phyloP scores from a whole-genome alignment of 2,797 vertebrate species.

The Leucoraja ocellata region DNA sequence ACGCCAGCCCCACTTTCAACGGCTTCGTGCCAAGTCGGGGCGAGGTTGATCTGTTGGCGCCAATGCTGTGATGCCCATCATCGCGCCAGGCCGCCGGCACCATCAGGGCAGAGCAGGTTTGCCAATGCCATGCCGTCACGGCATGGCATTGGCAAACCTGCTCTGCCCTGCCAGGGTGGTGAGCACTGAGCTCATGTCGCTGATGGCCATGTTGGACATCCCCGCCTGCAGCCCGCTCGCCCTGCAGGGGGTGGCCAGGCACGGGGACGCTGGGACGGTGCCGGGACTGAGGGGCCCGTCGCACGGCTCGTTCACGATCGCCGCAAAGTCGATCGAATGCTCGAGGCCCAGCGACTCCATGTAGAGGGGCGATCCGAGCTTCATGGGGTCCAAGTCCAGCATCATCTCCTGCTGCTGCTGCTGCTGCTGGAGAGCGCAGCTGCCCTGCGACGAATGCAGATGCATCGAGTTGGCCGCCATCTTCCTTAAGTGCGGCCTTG shows the following conservation, averaged over 20 bases:
- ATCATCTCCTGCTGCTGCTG: constrained; percentile 46
- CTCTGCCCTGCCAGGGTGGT: constrained; percentile 89
- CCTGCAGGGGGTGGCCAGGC: constrained; percentile 68
- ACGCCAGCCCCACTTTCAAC: neutral
- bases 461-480: constrained; percentile 50
- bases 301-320: constrained; percentile 77
- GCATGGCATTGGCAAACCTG: constrained; percentile 84
- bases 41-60: neutral
- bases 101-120: no score
- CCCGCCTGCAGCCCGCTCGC: constrained; percentile 62
- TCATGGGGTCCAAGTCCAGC: constrained; percentile 54
- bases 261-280: constrained; percentile 57
- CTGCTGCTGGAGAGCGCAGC: constrained; percentile 65
- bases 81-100: neutral
- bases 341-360: constrained; percentile 91
- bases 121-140: constrained; percentile 46
- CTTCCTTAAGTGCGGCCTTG: constrained; percentile 58
- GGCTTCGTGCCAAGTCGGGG: no score
- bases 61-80: neutral
- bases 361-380: constrained; percentile 63
- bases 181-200: constrained; percentile 92
- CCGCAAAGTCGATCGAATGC: constrained; percentile 92
- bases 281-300: constrained; percentile 52
- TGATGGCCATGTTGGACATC: constrained; percentile 89
- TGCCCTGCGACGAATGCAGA: constrained; percentile 51